Evolutionary conservation across 64 coral and sea anemone species (phyloP).

Genomic region (Anthopleura sola): DNA sequence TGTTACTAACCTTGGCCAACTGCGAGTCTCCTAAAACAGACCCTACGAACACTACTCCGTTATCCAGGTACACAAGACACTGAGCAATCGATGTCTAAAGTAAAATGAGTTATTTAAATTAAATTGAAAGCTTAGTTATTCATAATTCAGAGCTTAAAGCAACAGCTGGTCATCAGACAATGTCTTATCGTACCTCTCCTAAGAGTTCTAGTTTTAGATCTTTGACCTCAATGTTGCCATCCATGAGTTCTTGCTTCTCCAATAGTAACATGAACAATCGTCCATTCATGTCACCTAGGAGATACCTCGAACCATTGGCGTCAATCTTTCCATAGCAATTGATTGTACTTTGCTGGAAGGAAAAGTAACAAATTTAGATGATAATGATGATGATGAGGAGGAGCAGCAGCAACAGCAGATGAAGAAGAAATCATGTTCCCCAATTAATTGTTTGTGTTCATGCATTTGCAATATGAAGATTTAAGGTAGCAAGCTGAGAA

Average conservation of each 20-base stretch:
- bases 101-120: not conserved
- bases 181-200: slow-evolving; percentile 82
- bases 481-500: too few relatives aligned
- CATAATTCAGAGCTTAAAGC: too few relatives aligned
- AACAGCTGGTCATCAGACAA: too few relatives aligned
- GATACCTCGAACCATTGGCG: slow-evolving; percentile 91
- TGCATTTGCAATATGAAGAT: too few relatives aligned
- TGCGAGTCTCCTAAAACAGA: slow-evolving; percentile 94
- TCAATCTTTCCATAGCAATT: slow-evolving; percentile 95
- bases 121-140: too few relatives aligned
- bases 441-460: too few relatives aligned
- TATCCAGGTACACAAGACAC: slow-evolving; percentile 93
- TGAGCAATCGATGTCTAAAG: slow-evolving; percentile 80
- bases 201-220: slow-evolving; percentile 91
- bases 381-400: too few relatives aligned
- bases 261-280: slow-evolving; percentile 85
- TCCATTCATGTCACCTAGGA: slow-evolving; percentile 95
- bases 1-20: slow-evolving; percentile 79
- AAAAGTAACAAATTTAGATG: too few relatives aligned
- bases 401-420: too few relatives aligned
- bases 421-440: too few relatives aligned
- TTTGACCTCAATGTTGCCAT: slow-evolving; percentile 86
- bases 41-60: slow-evolving; percentile 92
- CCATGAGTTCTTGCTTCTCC: slow-evolving; percentile 83
- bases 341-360: slow-evolving; percentile 79